Percentiles rank a stretch among this genome's conserved stretches.
Conservation (phyloP, 2,113 vertebrate genomes). For the Pituophis catenifer region DNA sequence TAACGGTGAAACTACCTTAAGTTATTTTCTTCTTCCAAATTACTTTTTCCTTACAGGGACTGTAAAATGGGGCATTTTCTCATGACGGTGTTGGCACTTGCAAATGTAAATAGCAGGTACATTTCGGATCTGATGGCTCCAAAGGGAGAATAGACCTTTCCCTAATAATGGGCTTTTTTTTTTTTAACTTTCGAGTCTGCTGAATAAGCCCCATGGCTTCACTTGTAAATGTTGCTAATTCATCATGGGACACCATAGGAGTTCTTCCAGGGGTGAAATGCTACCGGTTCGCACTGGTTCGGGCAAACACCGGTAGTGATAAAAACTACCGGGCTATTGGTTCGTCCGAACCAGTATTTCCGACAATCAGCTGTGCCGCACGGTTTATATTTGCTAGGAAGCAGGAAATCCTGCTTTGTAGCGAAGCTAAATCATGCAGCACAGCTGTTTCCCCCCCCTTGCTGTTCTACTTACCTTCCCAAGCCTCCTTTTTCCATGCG, state of each 20-base stretch:
- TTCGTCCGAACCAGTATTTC: too few species aligned
- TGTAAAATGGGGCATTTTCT: slow-evolving; percentile 54
- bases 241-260: neutral
- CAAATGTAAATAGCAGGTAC: slow-evolving; percentile 15
- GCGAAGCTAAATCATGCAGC: too few species aligned
- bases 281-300: too few species aligned
- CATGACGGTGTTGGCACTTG: slow-evolving; percentile 12
- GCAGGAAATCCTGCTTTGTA: too few species aligned
- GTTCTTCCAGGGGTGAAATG: neutral
- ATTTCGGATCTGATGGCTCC: neutral
- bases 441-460: too few species aligned
- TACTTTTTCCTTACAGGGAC: slow-evolving; percentile 47
- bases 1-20: slow-evolving; percentile 60
- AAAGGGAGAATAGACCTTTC: neutral
- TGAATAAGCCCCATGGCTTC: neutral
- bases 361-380: too few species aligned
- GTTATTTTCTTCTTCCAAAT: slow-evolving; percentile 2
- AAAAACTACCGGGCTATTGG: too few species aligned
- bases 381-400: too few species aligned
- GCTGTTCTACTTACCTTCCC: too few species aligned
- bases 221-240: neutral
- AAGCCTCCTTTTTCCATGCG: too few species aligned
- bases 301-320: too few species aligned
- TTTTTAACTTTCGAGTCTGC: neutral
- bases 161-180: neutral